Conservation (phyloP, 2,888 invertebrate species). For the Diploptera punctata region DNA sequence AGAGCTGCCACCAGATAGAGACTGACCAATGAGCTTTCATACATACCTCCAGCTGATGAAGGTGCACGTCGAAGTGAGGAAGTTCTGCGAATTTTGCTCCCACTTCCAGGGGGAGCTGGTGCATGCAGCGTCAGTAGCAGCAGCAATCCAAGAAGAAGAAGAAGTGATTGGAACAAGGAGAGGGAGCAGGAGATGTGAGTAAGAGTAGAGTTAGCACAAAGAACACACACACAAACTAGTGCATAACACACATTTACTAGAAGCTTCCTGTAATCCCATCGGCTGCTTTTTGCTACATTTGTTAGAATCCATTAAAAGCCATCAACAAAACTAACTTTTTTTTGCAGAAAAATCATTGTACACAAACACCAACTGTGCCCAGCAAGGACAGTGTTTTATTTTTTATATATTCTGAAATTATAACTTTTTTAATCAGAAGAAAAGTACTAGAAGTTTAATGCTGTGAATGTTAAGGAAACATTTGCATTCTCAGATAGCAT, state of each 20-base stretch:
- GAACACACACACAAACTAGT: constrained; percentile 12
- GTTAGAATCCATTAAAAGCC: too few relatives aligned
- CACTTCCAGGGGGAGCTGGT: constrained; percentile 22
- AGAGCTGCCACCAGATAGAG: not conserved
- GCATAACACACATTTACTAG: not conserved
- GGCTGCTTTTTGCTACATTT: too few relatives aligned
- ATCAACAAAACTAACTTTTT: too few relatives aligned
- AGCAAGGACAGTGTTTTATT: too few relatives aligned
- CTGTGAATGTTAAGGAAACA: too few relatives aligned
- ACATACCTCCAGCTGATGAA: constrained; percentile 33
- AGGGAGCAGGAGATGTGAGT: not conserved
- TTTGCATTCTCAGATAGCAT: too few relatives aligned
- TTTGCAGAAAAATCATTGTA: too few relatives aligned
- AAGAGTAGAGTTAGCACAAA: constrained; percentile 12
- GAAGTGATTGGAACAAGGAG: not conserved
- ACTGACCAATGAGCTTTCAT: not conserved
- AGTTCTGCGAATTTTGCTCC: constrained; percentile 44
- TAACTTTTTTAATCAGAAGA: too few relatives aligned
- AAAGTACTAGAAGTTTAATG: too few relatives aligned
- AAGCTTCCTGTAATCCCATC: not conserved
- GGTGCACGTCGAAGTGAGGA: constrained; percentile 31
- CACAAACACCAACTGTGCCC: too few relatives aligned
- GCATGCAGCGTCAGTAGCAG: constrained; percentile 3
- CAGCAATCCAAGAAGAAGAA: constrained; percentile 9
- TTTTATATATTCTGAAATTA: too few relatives aligned